phyloP scores from a whole-genome alignment of 2,113 vertebrate species.

The Helogale parvula region DNA sequence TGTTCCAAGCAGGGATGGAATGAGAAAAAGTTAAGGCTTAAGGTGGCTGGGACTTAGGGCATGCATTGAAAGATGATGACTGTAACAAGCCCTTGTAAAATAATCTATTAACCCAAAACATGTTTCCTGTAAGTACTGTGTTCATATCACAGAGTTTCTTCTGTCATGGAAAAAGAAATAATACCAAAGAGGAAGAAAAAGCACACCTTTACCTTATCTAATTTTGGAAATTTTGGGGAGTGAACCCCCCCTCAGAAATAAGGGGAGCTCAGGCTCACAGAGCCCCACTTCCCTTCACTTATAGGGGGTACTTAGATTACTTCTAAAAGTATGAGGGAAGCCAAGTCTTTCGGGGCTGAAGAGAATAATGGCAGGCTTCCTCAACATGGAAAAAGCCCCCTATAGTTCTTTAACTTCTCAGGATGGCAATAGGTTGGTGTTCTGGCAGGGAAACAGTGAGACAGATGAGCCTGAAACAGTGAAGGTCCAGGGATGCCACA shows the following conservation, averaged over 20 bases:
- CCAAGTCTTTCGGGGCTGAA: background rate
- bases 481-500: background rate
- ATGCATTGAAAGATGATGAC: background rate
- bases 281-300: background rate
- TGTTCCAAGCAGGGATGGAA: background rate
- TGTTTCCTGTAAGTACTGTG: background rate
- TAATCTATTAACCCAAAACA: background rate
- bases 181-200: background rate
- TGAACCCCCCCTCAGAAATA: background rate
- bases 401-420: background rate
- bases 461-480: background rate
- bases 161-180: background rate
- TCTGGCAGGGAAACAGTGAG: background rate
- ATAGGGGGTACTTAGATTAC: background rate
- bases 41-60: background rate
- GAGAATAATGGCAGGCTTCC: background rate
- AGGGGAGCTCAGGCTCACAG: background rate
- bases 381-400: background rate
- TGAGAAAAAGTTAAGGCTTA: background rate
- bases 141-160: background rate
- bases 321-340: background rate
- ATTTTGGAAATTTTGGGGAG: background rate
- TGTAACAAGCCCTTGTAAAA: background rate
- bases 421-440: background rate
- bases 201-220: rapidly evolving